Conservation (phyloP, 2,888 invertebrate species). For the Cosmorhoe ocellata region DNA sequence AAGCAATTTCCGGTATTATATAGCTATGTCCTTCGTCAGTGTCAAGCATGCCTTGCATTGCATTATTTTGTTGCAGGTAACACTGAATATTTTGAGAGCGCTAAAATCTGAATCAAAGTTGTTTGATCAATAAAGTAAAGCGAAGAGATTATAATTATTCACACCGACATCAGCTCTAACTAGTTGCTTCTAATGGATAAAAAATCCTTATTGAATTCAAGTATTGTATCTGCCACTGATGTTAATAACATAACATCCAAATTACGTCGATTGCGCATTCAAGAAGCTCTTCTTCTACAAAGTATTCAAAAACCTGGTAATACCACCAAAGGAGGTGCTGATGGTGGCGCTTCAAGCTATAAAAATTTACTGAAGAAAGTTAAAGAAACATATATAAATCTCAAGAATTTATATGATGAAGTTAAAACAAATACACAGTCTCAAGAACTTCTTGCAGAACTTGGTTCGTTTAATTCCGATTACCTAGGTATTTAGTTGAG, state of each 20-base stretch:
- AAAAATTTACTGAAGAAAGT: slow-evolving; percentile 42
- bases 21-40: too few relatives aligned
- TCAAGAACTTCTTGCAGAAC: slow-evolving; percentile 42
- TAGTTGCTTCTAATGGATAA: slow-evolving; percentile 15
- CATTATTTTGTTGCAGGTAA: too few relatives aligned
- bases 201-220: slow-evolving; percentile 13
- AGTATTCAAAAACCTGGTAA: slow-evolving; percentile 28
- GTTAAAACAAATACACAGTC: slow-evolving; percentile 50
- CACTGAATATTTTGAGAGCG: too few relatives aligned
- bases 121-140: slow-evolving; percentile 21
- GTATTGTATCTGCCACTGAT: slow-evolving; percentile 6
- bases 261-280: slow-evolving; percentile 65
- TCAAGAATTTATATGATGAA: slow-evolving; percentile 53
- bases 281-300: slow-evolving; percentile 59
- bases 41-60: too few relatives aligned
- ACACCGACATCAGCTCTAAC: too few relatives aligned
- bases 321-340: slow-evolving; percentile 8
- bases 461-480: slow-evolving; percentile 52
- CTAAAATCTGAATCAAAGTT: slow-evolving; percentile 3
- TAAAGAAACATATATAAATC: slow-evolving; percentile 41
- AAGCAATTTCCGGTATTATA: too few relatives aligned
- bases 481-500: too few relatives aligned
- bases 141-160: too few relatives aligned
- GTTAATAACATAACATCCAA: slow-evolving; percentile 44
- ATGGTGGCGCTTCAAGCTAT: slow-evolving; percentile 31